Base-by-base conservation (phyloP, 1,140 invertebrate species). In the Cepaea nemoralis region DNA sequence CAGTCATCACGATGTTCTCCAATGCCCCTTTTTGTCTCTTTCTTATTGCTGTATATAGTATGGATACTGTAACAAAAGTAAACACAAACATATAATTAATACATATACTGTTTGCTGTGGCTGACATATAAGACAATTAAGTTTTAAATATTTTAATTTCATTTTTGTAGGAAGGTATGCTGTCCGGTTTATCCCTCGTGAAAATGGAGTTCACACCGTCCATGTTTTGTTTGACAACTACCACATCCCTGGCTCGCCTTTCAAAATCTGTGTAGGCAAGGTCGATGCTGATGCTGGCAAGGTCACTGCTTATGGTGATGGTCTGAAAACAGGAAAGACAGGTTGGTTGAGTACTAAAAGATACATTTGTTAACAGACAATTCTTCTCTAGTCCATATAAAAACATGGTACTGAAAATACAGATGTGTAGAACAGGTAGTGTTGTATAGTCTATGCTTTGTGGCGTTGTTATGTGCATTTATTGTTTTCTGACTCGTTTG, bases 221-320 rank as follows among this genome's bases (percentile, higher is more conserved):
- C 96, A 99, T 88, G 94, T 98, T 24, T 97, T 97, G 89, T 97
- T 97, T 92, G 97, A 99, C 89, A 97, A 97, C 8, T 96, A 98
- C 67, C 98, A 99, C 92, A 99, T 99, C 92, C 95, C 96, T 39
- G 97, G 93, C 70, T 98, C 96, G 75, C 98, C 98, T 0, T 96
- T 97, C 92, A 94, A 96, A 85, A 95, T 99, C 69, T 96, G 97
- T 90, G 97, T 99, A 14, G 98, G 98, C 69, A 97, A 97, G 90
- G 96, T 98, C 84, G 96, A 97, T 83, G 96, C 97, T 67, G 98
- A 99, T 92, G 97, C 98, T 14, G 97, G 97, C 19, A 96, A 96
- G 24, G 96, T 99, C 0, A 95, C 96, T 82, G 97, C 96, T 0
- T 94, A 93, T 83, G 98, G 98, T 70, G 94, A 94, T 86, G 98